phyloP scores from a whole-genome alignment of 2,888 invertebrate species.

The Coremacera marginata region DNA sequence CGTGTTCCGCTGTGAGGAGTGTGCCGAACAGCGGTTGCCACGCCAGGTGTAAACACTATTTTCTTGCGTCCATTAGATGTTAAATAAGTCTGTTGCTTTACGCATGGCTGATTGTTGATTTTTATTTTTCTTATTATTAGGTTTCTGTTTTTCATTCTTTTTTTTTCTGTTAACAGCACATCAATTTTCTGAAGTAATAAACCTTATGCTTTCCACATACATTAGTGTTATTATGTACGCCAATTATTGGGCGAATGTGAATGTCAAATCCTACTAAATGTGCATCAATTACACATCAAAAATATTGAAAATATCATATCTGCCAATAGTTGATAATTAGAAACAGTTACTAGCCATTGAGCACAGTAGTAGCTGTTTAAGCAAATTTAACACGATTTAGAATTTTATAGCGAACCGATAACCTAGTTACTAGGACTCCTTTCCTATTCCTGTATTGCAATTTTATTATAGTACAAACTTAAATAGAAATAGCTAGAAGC shows the following conservation, averaged over 20 bases:
- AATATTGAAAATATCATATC: background rate
- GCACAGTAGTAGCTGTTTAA: background rate
- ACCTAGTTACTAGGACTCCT: no score
- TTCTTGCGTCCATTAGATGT: slow-evolving; percentile 19
- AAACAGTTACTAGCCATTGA: background rate
- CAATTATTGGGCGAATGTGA: slow-evolving; percentile 4
- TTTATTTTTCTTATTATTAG: slow-evolving; percentile 2
- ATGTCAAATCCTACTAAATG: slow-evolving; percentile 6
- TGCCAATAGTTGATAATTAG: background rate
- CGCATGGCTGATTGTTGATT: slow-evolving; percentile 34
- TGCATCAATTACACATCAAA: background rate
- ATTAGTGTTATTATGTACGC: background rate
- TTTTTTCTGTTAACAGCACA: background rate
- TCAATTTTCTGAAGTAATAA: background rate
- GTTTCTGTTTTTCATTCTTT: background rate
- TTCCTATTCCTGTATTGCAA: no score
- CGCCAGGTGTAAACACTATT: slow-evolving; percentile 40
- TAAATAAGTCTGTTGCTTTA: slow-evolving; percentile 14
- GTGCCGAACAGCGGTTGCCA: slow-evolving; percentile 15
- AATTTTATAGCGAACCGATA: no score
- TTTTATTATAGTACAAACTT: no score
- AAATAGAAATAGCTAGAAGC: no score
- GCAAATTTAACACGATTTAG: background rate
- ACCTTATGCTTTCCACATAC: background rate
- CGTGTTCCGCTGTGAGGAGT: background rate